These are phyloP conservation scores for Cotesia chilonis DNA, from an alignment of 1,140 invertebrate genomes.

Conservation along the genomic window DNA sequence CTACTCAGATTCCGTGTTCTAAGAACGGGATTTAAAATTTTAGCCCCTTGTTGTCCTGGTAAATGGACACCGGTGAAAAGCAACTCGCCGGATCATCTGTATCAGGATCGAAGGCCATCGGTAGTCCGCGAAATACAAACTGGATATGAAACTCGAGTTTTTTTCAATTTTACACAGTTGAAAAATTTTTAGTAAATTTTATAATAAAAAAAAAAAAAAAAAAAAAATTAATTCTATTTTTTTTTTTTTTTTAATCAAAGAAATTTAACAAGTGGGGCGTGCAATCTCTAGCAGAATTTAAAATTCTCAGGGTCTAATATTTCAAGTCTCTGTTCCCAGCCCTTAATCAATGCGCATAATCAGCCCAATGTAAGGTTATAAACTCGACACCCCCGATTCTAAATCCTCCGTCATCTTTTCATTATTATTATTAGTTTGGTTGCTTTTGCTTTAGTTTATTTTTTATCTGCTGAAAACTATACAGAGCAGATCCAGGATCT, in stretches of 20 bases:
- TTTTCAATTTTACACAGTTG: background rate
- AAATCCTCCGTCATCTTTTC: conserved; percentile 29
- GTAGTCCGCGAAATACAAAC: background rate
- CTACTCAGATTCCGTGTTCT: conserved; percentile 34
- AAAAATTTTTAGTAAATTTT: too few relatives aligned
- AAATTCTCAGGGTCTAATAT: conserved; percentile 32
- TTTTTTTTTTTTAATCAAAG: conserved; percentile 18
- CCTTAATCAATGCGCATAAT: conserved; percentile 57
- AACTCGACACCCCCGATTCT: conserved; percentile 46
- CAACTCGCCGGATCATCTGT: conserved; percentile 14
- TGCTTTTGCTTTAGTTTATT: conserved; percentile 25
- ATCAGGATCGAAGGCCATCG: conserved; percentile 6
- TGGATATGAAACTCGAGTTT: too few relatives aligned
- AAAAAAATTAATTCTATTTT: conserved; percentile 35
- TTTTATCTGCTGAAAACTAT: conserved; percentile 45
- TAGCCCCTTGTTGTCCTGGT: conserved; percentile 33
- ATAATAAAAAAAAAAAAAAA: background rate
- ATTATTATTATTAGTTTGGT: conserved; percentile 13
- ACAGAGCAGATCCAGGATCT: conserved; percentile 52
- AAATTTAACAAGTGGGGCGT: conserved; percentile 40
- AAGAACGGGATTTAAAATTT: conserved; percentile 28
- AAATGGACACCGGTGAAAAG: conserved; percentile 40
- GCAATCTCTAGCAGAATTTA: conserved; percentile 13
- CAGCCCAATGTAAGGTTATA: conserved; percentile 33
- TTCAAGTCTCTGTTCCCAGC: conserved; percentile 38